phyloP scores from a whole-genome alignment of 2,797 vertebrate genomes.

The Chelon auratus region DNA sequence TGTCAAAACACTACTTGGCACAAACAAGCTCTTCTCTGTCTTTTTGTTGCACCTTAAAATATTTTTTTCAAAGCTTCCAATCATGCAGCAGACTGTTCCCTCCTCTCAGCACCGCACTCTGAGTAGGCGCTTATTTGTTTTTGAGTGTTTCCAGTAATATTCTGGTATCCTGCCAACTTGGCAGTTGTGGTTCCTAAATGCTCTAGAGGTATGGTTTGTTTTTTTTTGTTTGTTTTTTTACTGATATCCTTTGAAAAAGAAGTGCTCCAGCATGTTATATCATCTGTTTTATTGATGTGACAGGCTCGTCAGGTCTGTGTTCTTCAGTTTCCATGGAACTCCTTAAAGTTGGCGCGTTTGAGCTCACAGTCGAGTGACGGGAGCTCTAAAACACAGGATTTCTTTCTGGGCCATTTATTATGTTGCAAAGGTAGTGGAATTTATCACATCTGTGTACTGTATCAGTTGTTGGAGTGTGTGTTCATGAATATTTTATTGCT shows the following conservation, averaged over 20 bases:
- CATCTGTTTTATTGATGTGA: conserved; percentile 55
- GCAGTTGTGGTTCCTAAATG: conserved; percentile 54
- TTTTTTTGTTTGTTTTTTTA: conserved; percentile 14
- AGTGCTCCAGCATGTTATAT: conserved; percentile 33
- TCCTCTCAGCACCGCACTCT: conserved; percentile 25
- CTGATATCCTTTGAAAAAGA: conserved; percentile 36
- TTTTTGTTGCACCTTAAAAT: conserved; percentile 37
- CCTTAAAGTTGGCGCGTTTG: conserved; percentile 21
- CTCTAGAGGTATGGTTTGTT: conserved; percentile 24
- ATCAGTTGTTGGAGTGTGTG: conserved; percentile 50
- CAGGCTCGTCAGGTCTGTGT: conserved; percentile 28
- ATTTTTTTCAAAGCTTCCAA: conserved; percentile 35
- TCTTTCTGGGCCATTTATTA: conserved; percentile 55
- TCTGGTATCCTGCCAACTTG: conserved; percentile 67
- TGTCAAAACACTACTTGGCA: conserved; percentile 36
- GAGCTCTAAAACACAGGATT: conserved; percentile 19
- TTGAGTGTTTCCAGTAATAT: conserved; percentile 72
- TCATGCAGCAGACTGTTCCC: conserved; percentile 38
- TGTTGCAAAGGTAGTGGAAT: conserved; percentile 51
- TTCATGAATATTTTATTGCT: conserved; percentile 78
- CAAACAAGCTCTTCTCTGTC: conserved; percentile 12
- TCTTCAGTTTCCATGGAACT: conserved; percentile 35
- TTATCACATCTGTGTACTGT: conserved; percentile 47
- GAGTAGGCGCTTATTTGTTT: conserved; percentile 69
- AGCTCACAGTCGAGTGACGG: conserved; percentile 35